Evolutionary conservation across 1,140 invertebrate genomes (phyloP), one percentile per base, ranked within the genome.

Genomic region (Mycetomoellerius zeteki): DNA sequence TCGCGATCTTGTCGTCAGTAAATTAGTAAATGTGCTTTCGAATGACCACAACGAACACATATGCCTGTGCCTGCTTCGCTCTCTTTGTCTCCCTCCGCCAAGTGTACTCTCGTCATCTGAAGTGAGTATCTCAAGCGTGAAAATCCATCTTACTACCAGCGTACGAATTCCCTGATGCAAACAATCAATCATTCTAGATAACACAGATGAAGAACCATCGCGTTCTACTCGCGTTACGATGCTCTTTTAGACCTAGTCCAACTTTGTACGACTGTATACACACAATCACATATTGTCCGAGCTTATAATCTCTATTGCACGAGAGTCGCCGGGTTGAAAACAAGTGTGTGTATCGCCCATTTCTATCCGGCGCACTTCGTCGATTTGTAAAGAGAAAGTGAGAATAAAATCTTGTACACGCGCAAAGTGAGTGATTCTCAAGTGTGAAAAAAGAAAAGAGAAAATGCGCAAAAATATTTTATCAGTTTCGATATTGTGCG

Each of bases 21-120:
- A 69, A 85, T 47, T 56, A 73, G 75, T 58, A 54, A 76, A 81
- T 86, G 58, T 82, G 89, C 73, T 90, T 90, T 90, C 30, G 76
- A 90, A 43, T 76, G 75, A 91, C 60, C 87, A 91, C 90, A 91
- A 91, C 90, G 89, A 91, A 91, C 89, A 88, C 89, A 82, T 84
- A 91, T 87, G 69, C 85, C 89, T 85, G 89, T 91, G 92, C 90
- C 90, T 93, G 90, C 89, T 91, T 92, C 89, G 91, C 89, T 92
- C 91, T 92, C 91, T 92, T 89, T 91, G 85, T 91, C 86, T 85
- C 86, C 71, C 72, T 91, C 43, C 86, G 47, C 52, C 47, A 78
- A 84, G 24, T 47, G 37, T 84, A 75, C 54, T 37, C 80, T 54
- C 37, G 69, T n/a, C n/a, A 85, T 65, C 21, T 56, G 16, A 64